Percentiles rank a stretch among this genome's conserved stretches.
phyloP scores from a whole-genome alignment of 2,888 invertebrate species.

The Tachystola acroxantha region DNA sequence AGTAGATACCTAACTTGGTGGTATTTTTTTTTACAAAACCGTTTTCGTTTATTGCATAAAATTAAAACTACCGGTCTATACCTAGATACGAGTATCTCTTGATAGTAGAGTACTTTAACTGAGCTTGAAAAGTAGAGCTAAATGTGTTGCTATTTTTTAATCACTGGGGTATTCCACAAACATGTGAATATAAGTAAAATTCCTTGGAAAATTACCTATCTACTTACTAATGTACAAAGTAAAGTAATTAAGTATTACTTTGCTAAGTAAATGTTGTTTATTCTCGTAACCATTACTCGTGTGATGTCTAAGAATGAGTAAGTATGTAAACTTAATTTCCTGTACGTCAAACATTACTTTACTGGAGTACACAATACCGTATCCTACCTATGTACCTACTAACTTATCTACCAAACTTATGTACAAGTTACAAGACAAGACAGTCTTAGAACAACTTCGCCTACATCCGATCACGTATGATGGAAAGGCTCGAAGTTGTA shows the following conservation, averaged over 20 bases:
- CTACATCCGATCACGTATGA: conserved; percentile 5
- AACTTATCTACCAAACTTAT: conserved; percentile 1
- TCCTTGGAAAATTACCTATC: too few species aligned
- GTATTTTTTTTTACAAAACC: too few species aligned
- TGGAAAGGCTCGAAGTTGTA: neutral
- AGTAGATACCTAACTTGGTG: too few species aligned
- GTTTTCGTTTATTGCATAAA: too few species aligned
- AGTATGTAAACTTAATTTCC: conserved; percentile 1
- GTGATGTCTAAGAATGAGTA: neutral
- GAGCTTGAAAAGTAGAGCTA: too few species aligned
- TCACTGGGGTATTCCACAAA: too few species aligned
- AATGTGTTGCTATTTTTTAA: too few species aligned
- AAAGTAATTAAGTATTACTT: neutral
- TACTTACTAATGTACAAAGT: neutral
- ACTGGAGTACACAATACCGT: neutral
- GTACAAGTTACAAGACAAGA: conserved; percentile 2
- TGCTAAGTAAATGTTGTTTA: neutral
- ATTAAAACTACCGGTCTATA: too few species aligned
- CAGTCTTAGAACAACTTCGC: conserved; percentile 1
- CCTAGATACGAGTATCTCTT: too few species aligned
- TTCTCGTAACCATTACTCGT: neutral
- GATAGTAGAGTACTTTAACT: too few species aligned
- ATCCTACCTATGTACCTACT: neutral
- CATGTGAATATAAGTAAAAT: too few species aligned
- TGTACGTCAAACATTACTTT: conserved; percentile 1